Base-by-base conservation (phyloP, 2,797 vertebrate species). In the Rhodeus uyekii region DNA sequence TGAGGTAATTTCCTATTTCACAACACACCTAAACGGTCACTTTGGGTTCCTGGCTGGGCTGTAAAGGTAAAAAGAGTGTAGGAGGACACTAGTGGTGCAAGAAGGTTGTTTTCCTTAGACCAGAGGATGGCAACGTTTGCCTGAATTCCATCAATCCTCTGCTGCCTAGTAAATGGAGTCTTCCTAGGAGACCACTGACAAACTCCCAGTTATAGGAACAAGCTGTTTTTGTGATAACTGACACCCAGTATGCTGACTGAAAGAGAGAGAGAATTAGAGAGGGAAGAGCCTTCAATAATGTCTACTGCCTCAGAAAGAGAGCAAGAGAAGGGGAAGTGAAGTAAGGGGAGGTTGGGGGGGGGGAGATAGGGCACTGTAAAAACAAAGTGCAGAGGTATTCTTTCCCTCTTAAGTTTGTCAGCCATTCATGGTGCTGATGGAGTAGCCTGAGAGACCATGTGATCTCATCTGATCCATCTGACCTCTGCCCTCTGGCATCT, bases 181-280 rank as follows among this genome's bases (percentile, higher is more conserved):
- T 58, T 85, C 84, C 78, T 73, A 82, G 42, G 85, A 84, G 86
- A 88, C 87, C 85, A 86, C 91, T 93, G 93, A 94, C 93, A 94
- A 90, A 92, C 90, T 88, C 91, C 88, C 91, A 90, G 93, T 95
- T 95, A 95, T 95, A 94, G 92, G 92, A 95, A 94, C 93, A 95
- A 94, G 93, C 93, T 95, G 93, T 94, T 94, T 93, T 94, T 90
- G 88, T 93, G 94, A 94, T 94, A 95, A 94, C 92, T 90, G 93
- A 95, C 93, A 95, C 92, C 93, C 91, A 91, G 89, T 89, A 88
- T 64, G 50, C 68, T 77, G 80, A 85, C 83, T 69, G 82, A 67
- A 83, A 68, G 75, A 53, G 76, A 39, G 10, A 83, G 78, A 80
- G 87, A 76, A 80, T 74, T 81, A 82, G 77, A 58, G 79, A 84